A percentile compares a stretch with the other conserved stretches of the same genome.
Evolutionary conservation across 2,113 vertebrate genomes (phyloP).

Genomic region (Pseudopipra pipra): DNA sequence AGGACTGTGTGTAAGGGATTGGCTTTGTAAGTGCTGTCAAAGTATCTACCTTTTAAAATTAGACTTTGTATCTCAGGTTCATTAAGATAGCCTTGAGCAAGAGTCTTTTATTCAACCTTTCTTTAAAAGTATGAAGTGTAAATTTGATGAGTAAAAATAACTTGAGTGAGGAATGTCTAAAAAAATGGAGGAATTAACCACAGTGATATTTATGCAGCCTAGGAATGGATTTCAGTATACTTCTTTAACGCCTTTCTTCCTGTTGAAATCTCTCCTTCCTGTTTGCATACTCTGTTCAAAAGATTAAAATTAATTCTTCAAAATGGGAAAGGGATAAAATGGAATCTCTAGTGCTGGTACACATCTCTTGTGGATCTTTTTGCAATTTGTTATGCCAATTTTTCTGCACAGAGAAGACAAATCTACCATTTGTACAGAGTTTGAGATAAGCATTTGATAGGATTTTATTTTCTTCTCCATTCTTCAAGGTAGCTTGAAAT

Average conservation of each 20-base stretch:
- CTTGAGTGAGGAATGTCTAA: constrained; percentile 26
- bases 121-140: constrained; percentile 19
- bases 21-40: constrained; percentile 36
- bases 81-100: constrained; percentile 45
- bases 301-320: constrained; percentile 30
- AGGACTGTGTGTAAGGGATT: not conserved
- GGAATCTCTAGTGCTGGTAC: not conserved
- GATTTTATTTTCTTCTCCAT: constrained; percentile 23
- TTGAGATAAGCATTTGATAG: not conserved
- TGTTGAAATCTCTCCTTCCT: not conserved
- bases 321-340: constrained; percentile 16
- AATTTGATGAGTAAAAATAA: constrained; percentile 39
- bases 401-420: constrained; percentile 10
- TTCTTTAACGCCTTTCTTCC: constrained; percentile 5
- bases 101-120: constrained; percentile 31
- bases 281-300: not conserved
- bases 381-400: not conserved
- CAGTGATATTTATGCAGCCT: not conserved
- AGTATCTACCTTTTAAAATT: constrained; percentile 13
- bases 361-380: not conserved
- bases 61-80: constrained; percentile 22
- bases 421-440: not conserved
- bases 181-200: constrained; percentile 47
- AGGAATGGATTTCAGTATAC: constrained; percentile 10
- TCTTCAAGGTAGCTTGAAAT: constrained; percentile 11